Evolutionary conservation across 1,140 invertebrate genomes (phyloP).

Genomic region (Trachelipus rathkii): DNA sequence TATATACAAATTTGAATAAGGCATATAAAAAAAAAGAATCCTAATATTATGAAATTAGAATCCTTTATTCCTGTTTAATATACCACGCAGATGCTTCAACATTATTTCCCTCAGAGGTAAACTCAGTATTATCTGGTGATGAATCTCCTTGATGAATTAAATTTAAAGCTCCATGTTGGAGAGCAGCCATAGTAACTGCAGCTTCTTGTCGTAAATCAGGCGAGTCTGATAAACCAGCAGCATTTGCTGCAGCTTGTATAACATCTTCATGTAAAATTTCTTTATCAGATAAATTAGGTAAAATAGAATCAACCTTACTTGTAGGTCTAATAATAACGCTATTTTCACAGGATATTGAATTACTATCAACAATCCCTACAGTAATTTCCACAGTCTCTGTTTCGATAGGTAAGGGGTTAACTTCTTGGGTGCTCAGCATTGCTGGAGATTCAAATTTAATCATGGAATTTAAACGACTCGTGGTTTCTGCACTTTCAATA

Average conservation of each 20-base stretch:
- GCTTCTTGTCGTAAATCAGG: neutral
- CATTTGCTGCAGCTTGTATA: neutral
- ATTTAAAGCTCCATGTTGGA: conserved; percentile 18
- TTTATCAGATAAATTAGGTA: neutral
- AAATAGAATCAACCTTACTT: neutral
- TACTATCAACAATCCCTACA: neutral
- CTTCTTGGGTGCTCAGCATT: neutral
- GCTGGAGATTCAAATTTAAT: neutral
- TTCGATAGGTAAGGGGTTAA: neutral
- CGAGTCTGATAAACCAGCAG: neutral
- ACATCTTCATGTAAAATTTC: neutral
- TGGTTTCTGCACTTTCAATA: neutral
- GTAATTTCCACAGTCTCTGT: neutral
- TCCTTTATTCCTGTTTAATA: neutral
- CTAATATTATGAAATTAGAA: neutral
- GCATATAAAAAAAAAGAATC: neutral
- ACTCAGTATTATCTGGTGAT: too few relatives aligned
- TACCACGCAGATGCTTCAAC: neutral
- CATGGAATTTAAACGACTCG: neutral
- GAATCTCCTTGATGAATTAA: neutral
- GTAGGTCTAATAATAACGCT: neutral
- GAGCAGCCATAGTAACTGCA: conserved; percentile 17
- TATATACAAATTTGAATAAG: neutral
- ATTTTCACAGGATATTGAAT: neutral
- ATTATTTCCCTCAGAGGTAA: too few relatives aligned